A percentile compares a stretch with the other conserved stretches of the same genome.
phyloP scores from a whole-genome alignment of 2,888 invertebrate species.

The Nephrocerus scutellatus region DNA sequence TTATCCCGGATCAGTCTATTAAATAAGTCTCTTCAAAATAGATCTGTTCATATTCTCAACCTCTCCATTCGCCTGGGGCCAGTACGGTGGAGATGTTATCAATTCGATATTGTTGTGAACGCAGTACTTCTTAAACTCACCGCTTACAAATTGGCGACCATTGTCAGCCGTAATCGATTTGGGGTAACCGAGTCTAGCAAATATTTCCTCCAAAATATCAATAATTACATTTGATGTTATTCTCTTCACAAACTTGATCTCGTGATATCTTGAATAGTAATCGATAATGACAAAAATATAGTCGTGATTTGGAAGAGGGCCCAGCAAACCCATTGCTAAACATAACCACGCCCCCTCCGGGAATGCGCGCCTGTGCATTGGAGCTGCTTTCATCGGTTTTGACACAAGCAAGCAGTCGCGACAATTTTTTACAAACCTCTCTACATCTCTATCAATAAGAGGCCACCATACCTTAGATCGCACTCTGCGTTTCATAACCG shows the following conservation, averaged over 20 bases:
- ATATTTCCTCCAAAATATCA: slow-evolving; percentile 13
- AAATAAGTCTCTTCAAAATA: slow-evolving; percentile 10
- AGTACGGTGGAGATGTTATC: slow-evolving; percentile 13
- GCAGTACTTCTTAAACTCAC: slow-evolving; percentile 13
- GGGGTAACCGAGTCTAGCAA: slow-evolving; percentile 13
- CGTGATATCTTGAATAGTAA: slow-evolving; percentile 17
- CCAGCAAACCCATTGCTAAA: slow-evolving; percentile 12
- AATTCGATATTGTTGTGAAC: slow-evolving; percentile 10
- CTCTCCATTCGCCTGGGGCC: slow-evolving; percentile 16
- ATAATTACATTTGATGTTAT: slow-evolving; percentile 9
- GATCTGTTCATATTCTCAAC: slow-evolving; percentile 16
- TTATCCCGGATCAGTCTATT: slow-evolving; percentile 7
- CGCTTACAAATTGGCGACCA: slow-evolving; percentile 16
- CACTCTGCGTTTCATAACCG: slow-evolving; percentile 11
- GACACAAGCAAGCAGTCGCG: slow-evolving; percentile 17
- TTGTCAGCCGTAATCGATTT: slow-evolving; percentile 15
- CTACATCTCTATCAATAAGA: slow-evolving; percentile 14
- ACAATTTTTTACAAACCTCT: slow-evolving; percentile 15
- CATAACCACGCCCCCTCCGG: slow-evolving; percentile 14
- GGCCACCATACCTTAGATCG: slow-evolving; percentile 20
- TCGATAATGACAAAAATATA: slow-evolving; percentile 16
- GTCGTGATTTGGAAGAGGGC: slow-evolving; percentile 16
- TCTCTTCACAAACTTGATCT: slow-evolving; percentile 10
- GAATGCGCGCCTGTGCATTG: slow-evolving; percentile 11
- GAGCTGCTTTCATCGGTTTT: slow-evolving; percentile 6